These are phyloP conservation scores for Panagrolaimus sp. DNA, from an alignment of 1,140 invertebrate genomes.

Conservation along the genomic window DNA sequence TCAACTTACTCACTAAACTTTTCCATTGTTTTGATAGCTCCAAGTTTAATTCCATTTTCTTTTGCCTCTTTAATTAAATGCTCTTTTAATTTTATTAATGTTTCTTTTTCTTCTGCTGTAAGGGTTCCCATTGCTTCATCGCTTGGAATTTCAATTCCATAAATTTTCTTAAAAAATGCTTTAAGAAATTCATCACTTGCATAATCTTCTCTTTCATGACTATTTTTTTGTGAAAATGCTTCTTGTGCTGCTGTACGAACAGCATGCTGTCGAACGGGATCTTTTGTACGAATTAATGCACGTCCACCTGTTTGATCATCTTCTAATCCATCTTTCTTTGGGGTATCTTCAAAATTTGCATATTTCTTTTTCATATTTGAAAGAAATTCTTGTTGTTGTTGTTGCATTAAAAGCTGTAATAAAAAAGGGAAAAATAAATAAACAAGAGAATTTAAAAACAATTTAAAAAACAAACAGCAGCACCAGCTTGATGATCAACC, in stretches of 20 bases:
- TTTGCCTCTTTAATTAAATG: background rate
- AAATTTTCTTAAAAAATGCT: constrained; percentile 6
- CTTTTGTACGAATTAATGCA: background rate
- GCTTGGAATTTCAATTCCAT: constrained; percentile 14
- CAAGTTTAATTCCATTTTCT: background rate
- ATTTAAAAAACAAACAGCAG: background rate
- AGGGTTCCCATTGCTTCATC: constrained; percentile 1
- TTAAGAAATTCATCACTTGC: constrained; percentile 9
- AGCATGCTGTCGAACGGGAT: constrained; percentile 12
- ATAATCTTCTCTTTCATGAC: background rate
- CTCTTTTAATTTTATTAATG: background rate
- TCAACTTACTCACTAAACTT: background rate
- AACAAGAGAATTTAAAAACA: too few relatives aligned
- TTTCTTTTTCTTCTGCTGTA: background rate
- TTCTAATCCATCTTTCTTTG: background rate
- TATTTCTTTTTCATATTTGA: constrained; percentile 13
- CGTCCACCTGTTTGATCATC: constrained; percentile 9
- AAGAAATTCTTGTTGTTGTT: constrained; percentile 12
- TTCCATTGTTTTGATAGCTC: constrained; percentile 6
- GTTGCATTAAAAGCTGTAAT: constrained; percentile 13
- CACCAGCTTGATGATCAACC: constrained; percentile 13
- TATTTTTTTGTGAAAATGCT: background rate
- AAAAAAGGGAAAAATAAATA: background rate
- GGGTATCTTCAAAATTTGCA: background rate
- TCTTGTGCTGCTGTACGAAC: background rate